Evolutionary conservation across 2,888 invertebrate species (phyloP).

Genomic region (Lasioglossum marginatum): DNA sequence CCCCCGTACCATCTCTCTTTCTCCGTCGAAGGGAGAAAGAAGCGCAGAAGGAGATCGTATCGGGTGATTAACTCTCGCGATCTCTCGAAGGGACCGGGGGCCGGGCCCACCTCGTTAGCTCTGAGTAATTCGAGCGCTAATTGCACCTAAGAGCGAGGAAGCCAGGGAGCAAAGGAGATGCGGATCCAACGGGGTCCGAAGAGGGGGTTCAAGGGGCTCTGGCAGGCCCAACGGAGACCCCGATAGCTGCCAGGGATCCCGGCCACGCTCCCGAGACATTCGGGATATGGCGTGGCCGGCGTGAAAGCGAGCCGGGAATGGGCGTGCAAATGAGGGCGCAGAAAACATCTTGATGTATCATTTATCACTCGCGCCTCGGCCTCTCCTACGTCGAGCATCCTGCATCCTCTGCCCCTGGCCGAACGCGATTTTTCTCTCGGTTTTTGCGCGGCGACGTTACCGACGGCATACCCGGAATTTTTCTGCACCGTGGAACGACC

Average conservation of each 20-base stretch:
- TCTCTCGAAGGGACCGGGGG: slow-evolving; percentile 70
- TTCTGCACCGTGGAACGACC: slow-evolving; percentile 11
- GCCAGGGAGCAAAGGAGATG: slow-evolving; percentile 59
- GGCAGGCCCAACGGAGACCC: slow-evolving; percentile 4
- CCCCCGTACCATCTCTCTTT: background rate
- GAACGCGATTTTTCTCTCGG: slow-evolving; percentile 31
- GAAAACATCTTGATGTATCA: slow-evolving; percentile 74
- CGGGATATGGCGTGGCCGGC: slow-evolving; percentile 66
- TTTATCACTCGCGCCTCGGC: slow-evolving; percentile 65
- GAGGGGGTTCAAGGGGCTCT: slow-evolving; percentile 9
- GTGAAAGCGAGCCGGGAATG: slow-evolving; percentile 72
- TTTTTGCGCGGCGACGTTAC: background rate
- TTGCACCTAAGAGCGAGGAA: slow-evolving; percentile 78
- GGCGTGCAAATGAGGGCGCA: slow-evolving; percentile 73
- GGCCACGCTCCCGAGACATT: slow-evolving; percentile 63
- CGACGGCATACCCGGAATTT: slow-evolving; percentile 9
- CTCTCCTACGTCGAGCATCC: slow-evolving; percentile 45
- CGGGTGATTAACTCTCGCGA: slow-evolving; percentile 82
- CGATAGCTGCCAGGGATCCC: slow-evolving; percentile 66
- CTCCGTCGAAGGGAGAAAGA: slow-evolving; percentile 49
- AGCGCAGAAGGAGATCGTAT: slow-evolving; percentile 77
- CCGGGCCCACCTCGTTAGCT: slow-evolving; percentile 81
- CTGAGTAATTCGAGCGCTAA: slow-evolving; percentile 83
- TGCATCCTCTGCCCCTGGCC: background rate
- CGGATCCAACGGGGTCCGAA: slow-evolving; percentile 10